Evolutionary conservation across 2,888 invertebrate species (phyloP).

Genomic region (Monochamus alternatus): DNA sequence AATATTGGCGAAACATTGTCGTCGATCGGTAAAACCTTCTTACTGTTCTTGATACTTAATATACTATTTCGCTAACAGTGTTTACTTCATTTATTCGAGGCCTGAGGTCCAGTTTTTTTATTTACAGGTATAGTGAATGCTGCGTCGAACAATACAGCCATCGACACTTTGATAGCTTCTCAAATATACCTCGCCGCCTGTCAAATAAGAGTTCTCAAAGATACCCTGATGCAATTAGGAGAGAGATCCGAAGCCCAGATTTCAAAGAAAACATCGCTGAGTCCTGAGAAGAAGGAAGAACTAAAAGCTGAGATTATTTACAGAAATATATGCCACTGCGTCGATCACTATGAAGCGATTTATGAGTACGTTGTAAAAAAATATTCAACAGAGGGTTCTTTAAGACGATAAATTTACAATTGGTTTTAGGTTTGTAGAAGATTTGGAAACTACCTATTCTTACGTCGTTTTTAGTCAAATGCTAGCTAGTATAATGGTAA

Average conservation of each 20-base stretch:
- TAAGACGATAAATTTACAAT: background rate
- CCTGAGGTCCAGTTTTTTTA: background rate
- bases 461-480: constrained; percentile 70
- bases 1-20: too few species aligned
- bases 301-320: constrained; percentile 42
- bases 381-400: too few species aligned
- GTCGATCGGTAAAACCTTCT: too few species aligned
- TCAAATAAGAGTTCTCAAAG: constrained; percentile 70
- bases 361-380: constrained; percentile 56
- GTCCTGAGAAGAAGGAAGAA: constrained; percentile 20
- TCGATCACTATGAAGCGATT: constrained; percentile 62
- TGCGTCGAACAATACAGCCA: constrained; percentile 71
- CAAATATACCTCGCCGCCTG: constrained; percentile 72
- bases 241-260: constrained; percentile 29
- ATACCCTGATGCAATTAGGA: constrained; percentile 62
- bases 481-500: constrained; percentile 70
- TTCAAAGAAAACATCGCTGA: background rate
- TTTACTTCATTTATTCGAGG: too few species aligned
- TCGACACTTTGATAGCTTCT: constrained; percentile 71
- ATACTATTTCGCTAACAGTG: too few species aligned
- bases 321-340: constrained; percentile 51
- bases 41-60: too few species aligned
- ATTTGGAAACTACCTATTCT: constrained; percentile 68
- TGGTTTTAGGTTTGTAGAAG: constrained; percentile 64
- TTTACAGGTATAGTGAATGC: constrained; percentile 66